phyloP scores from a whole-genome alignment of 2,113 vertebrate genomes.

The Castor canadensis region DNA sequence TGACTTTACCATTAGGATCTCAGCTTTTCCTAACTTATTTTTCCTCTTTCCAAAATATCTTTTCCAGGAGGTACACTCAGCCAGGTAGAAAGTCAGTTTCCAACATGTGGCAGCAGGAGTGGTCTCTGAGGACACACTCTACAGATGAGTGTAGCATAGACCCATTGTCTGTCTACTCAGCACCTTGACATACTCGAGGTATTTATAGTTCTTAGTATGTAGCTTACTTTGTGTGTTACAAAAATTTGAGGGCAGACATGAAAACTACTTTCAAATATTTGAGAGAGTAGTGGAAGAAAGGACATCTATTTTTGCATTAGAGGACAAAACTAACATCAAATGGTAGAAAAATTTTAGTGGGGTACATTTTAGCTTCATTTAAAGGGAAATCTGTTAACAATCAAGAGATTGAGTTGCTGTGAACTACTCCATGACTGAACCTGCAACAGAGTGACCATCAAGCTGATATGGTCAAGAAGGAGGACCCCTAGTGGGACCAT shows the following conservation, averaged over 20 bases:
- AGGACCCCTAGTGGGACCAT: neutral
- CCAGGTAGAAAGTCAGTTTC: neutral
- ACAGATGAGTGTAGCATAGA: neutral
- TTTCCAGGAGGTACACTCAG: neutral
- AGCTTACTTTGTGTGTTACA: neutral
- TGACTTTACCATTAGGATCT: neutral
- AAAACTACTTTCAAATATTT: slow-evolving; percentile 1
- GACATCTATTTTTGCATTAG: neutral
- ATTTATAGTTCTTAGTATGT: neutral
- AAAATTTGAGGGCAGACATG: neutral
- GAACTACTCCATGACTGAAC: neutral
- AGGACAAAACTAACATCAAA: neutral
- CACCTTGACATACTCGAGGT: neutral
- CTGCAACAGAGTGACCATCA: neutral
- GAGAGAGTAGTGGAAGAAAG: neutral
- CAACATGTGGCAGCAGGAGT: neutral
- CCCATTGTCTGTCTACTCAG: neutral
- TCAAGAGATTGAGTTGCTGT: neutral
- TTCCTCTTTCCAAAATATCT: neutral
- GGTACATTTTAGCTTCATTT: neutral
- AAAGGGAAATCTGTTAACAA: neutral
- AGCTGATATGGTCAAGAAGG: neutral
- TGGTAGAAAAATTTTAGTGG: neutral
- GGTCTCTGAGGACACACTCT: neutral
- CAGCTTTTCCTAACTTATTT: neutral